Evolutionary conservation across 2,888 invertebrate species (phyloP).

Genomic region (Pemphredon lugubris): DNA sequence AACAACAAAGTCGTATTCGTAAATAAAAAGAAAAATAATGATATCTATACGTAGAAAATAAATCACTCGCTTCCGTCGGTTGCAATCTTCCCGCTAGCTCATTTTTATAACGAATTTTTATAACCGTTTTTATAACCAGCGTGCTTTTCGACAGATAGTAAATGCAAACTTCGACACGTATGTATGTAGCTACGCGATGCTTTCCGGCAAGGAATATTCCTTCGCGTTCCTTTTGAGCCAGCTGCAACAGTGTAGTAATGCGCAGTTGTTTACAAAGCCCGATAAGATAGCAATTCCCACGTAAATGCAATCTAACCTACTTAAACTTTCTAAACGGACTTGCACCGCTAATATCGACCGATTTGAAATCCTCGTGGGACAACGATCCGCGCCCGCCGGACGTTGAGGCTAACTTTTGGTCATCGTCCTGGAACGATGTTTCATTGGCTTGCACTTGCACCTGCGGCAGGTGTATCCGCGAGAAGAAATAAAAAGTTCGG

Average conservation of each 20-base stretch:
- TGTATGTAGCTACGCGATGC: too few species aligned
- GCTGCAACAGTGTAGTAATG: not conserved
- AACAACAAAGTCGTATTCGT: too few species aligned
- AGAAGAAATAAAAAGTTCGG: conserved; percentile 39
- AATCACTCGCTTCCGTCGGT: too few species aligned
- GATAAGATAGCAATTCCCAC: not conserved
- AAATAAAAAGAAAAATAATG: too few species aligned
- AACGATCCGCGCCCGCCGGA: not conserved
- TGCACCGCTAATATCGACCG: not conserved
- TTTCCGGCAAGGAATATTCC: too few species aligned
- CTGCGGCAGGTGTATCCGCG: conserved; percentile 58
- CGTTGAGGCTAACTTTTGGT: conserved; percentile 34
- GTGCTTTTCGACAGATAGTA: too few species aligned
- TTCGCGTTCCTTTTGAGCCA: not conserved
- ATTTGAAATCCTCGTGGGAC: not conserved
- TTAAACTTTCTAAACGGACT: too few species aligned
- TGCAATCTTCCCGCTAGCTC: too few species aligned
- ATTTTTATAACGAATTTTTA: too few species aligned
- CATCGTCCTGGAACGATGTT: conserved; percentile 47
- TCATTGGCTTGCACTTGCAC: conserved; percentile 50
- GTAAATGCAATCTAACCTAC: not conserved
- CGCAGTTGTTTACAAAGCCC: not conserved
- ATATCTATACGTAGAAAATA: too few species aligned
- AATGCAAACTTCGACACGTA: too few species aligned
- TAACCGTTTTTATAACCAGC: too few species aligned